Percentiles rank a stretch among this genome's conserved stretches.
These are phyloP conservation scores for Chelonoidis abingdonii DNA, from an alignment of 2,113 vertebrate genomes.

Conservation along the genomic window DNA sequence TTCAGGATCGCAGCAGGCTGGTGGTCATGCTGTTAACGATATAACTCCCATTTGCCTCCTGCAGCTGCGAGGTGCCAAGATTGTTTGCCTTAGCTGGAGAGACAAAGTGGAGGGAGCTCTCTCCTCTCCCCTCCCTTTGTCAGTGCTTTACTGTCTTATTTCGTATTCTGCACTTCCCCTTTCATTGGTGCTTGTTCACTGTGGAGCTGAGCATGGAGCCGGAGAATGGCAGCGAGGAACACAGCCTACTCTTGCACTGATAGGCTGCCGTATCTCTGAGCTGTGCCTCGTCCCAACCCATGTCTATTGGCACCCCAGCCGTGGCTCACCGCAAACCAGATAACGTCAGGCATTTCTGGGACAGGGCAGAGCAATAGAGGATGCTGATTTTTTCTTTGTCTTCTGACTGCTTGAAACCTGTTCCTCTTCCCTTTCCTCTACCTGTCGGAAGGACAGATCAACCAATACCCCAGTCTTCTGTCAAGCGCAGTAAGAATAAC, in stretches of 20 bases:
- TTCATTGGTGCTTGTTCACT: conserved; percentile 63
- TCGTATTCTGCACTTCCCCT: conserved; percentile 45
- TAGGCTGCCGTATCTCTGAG: conserved; percentile 67
- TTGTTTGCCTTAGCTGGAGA: neutral
- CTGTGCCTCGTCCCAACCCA: conserved; percentile 63
- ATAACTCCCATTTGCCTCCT: conserved; percentile 41
- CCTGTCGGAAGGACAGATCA: neutral
- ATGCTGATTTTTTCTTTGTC: conserved; percentile 1
- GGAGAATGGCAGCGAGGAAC: conserved; percentile 68
- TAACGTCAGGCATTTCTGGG: conserved; percentile 55
- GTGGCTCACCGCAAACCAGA: conserved; percentile 23
- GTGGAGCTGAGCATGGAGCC: conserved; percentile 68
- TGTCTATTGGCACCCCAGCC: conserved; percentile 51
- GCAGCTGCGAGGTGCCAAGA: neutral
- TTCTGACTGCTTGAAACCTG: neutral
- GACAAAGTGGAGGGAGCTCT: conserved; percentile 30
- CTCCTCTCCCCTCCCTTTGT: conserved; percentile 33
- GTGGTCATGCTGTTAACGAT: conserved; percentile 24
- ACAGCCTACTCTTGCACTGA: conserved; percentile 60
- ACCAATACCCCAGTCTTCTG: neutral
- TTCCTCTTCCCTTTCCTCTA: neutral
- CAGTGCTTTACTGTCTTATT: conserved; percentile 52
- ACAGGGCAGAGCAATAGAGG: neutral
- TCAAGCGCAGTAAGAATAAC: neutral
- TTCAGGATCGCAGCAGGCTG: conserved; percentile 16